Evolutionary conservation across 2,888 invertebrate species (phyloP), one percentile per base, ranked within the genome.

Genomic region (Chymomyza procnemis): DNA sequence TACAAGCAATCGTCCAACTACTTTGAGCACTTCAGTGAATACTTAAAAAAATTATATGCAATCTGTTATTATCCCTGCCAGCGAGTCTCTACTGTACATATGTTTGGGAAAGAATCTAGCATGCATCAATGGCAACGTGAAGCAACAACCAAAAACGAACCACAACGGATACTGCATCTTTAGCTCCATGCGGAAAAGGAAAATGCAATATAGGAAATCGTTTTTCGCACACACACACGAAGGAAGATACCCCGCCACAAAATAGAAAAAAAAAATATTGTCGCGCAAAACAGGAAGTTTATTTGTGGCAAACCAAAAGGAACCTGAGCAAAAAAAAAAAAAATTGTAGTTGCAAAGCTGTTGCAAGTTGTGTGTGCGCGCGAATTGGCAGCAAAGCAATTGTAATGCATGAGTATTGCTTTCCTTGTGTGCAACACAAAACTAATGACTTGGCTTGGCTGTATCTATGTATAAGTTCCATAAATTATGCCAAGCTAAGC

Each of bases 171-270:
- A 88, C 84, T 79, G 80, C 86, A 83, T 88, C 88, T 85, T 80
- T 88, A 76, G 79, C 80, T 76, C 72, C 79, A 8, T n/a, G 70
- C 89, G 89, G 89, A 89, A 89, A 81, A 81, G 89, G 85, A 87
- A 89, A 89, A 88, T 89, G 88, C 88, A 90, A 89, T 90, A 87
- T 85, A 88, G 89, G 90, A 90, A 90, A 90, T 89, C 90, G 88
- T 89, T 89, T 89, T 82, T 88, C 82, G 83, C 82, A 88, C 79
- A 83, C 76, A 80, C 78, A 67, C 34, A 71, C 54, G n/a, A n/a
- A n/a, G n/a, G n/a, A n/a, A 68, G 57, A 67, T 22, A 52, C 22
- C 26, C 61, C 59, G 48, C 54, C 46, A 61, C 48, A 14, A 48
- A 30, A 19, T n/a, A n/a, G n/a, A 52, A 2, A 59, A 26, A 19